These are phyloP conservation scores for Ptilonorhynchus violaceus DNA, from an alignment of 2,113 vertebrate species.

Conservation along the genomic window DNA sequence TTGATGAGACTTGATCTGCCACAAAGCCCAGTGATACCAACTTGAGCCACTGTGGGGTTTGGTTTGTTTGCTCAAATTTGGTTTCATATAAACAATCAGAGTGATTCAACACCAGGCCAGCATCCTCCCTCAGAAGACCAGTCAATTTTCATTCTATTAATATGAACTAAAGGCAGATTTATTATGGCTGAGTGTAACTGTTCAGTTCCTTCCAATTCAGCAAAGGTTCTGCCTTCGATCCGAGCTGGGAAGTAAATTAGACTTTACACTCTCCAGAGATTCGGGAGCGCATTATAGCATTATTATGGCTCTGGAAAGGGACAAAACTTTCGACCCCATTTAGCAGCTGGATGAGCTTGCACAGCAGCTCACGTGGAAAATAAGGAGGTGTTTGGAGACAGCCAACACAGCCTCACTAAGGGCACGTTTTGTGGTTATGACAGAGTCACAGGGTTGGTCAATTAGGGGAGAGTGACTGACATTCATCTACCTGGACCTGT, in stretches of 20 bases:
- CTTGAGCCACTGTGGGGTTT: background rate
- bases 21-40: background rate
- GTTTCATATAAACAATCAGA: background rate
- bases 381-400: background rate
- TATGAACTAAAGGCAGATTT: background rate
- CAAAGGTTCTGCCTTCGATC: background rate
- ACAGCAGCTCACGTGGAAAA: background rate
- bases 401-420: background rate
- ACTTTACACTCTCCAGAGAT: background rate
- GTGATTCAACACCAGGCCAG: background rate
- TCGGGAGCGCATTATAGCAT: background rate
- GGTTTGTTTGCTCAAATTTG: background rate
- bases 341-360: background rate
- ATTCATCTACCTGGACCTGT: background rate
- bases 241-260: background rate
- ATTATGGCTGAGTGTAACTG: background rate
- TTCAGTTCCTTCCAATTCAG: background rate
- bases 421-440: accelerated
- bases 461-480: background rate
- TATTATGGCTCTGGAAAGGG: background rate
- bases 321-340: background rate
- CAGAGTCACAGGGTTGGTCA: background rate
- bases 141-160: background rate
- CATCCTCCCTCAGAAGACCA: background rate
- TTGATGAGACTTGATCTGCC: background rate